Conservation (phyloP, 2,113 vertebrate genomes). For the Thunnus thynnus region DNA sequence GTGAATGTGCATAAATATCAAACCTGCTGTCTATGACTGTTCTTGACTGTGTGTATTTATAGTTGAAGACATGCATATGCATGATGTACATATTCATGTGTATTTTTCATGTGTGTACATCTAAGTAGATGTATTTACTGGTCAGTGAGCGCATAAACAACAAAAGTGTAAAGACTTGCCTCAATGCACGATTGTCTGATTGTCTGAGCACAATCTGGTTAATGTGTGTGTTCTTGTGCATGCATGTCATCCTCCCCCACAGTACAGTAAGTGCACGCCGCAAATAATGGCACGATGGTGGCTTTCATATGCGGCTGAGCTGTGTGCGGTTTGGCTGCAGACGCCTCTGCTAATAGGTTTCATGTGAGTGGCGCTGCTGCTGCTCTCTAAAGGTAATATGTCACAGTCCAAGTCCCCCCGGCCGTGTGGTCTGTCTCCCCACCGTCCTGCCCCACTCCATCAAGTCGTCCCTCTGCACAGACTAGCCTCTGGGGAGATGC, state of each 20-base stretch:
- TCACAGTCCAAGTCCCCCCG: constrained; percentile 78
- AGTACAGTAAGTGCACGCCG: background rate
- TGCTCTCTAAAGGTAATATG: constrained; percentile 80
- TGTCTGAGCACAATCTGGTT: constrained; percentile 9
- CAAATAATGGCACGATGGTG: constrained; percentile 10
- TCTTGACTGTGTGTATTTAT: background rate
- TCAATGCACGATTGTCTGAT: background rate
- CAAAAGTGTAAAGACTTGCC: too few relatives aligned
- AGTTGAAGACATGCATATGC: too few relatives aligned
- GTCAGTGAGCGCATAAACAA: too few relatives aligned
- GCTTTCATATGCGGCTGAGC: constrained; percentile 42
- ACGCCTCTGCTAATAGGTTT: constrained; percentile 79
- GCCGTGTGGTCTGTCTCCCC: constrained; percentile 71
- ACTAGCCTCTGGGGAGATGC: constrained; percentile 50
- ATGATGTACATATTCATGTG: too few relatives aligned
- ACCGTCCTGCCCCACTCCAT: constrained; percentile 78
- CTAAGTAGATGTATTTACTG: too few relatives aligned
- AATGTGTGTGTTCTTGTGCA: background rate
- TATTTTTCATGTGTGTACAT: too few relatives aligned
- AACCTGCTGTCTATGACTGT: too few relatives aligned
- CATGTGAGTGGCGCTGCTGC: constrained; percentile 71
- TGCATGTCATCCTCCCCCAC: background rate
- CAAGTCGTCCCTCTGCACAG: constrained; percentile 73
- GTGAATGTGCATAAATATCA: background rate
- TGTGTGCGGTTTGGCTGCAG: constrained; percentile 57